phyloP scores from a whole-genome alignment of 2,888 invertebrate genomes.

The Cataglyphis altisquamis region DNA sequence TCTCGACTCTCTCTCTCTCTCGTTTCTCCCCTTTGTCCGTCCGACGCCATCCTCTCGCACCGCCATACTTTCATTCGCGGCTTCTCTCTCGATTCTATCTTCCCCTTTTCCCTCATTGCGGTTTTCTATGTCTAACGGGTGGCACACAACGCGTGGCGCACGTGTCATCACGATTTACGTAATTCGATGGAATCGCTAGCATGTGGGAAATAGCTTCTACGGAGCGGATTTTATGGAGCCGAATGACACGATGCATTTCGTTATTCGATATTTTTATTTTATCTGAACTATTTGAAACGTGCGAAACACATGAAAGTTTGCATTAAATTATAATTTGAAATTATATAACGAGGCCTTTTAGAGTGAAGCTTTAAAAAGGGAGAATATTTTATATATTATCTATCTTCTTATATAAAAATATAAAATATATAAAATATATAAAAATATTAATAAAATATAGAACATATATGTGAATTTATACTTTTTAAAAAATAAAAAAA shows the following conservation, averaged over 20 bases:
- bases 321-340: not conserved
- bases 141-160: constrained; percentile 38
- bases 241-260: not conserved
- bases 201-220: constrained; percentile 25
- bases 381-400: not conserved
- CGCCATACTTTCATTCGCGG: constrained; percentile 48
- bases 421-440: not conserved
- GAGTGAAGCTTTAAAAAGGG: not conserved
- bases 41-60: constrained; percentile 19
- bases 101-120: constrained; percentile 5
- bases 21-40: constrained; percentile 31
- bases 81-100: constrained; percentile 36
- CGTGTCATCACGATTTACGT: constrained; percentile 33
- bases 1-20: constrained; percentile 29
- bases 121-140: constrained; percentile 42
- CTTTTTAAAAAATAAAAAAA: not conserved
- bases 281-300: not conserved
- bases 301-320: no score
- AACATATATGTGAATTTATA: not conserved
- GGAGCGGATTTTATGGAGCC: constrained; percentile 34
- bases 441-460: not conserved
- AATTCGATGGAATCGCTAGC: constrained; percentile 37
- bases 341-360: not conserved
- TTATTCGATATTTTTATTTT: constrained; percentile 22
- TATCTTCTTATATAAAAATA: not conserved